Base-by-base conservation (phyloP, 2,797 vertebrate species). In the Philypnodon macrostomus region DNA sequence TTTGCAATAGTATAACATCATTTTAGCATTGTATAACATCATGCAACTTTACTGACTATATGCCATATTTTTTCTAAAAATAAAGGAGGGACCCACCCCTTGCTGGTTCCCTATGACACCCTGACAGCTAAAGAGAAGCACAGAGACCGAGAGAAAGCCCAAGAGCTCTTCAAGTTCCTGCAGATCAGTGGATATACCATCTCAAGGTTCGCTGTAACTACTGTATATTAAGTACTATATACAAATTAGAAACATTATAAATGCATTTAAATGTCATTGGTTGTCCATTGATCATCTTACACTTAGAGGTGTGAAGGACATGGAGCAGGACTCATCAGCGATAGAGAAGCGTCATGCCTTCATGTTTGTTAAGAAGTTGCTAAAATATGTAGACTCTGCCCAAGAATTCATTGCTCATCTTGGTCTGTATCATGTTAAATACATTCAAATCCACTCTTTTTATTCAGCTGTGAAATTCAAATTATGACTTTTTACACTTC, bases 351-450 rank as follows among this genome's bases (percentile, higher is more conserved):
- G 95, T 12, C 97, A 96, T 64, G 82, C 92, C 60, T 98, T 90
- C 80, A 96, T 95, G 80, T 96, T 99, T 85, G 83, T 99, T 47
- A 97, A 95, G 86, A 95, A 91, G 82, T 79, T 98, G 59, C 85
- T 98, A 55, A 93, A 92, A 70, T 95, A 94, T 0, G 88, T 98
- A 7, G 96, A 98, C 79, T 96, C 95, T 14, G 96, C 96, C 26
- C 97, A 99, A 87, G 96, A 98, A 75, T 99, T 98, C 61, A 98
- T 99, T 44, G 94, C 94, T n/a, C 97, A 98, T 79, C 91, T 99
- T 29, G 97, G 97, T 86, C 57, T 45, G 18, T 24, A 7, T 10
- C 26, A 5, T 36, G 16, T 62, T 26, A 46, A 52, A 44, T 23
- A 3, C 7, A 4, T 15, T 12, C 0, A 17, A 5, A 2, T 16